phyloP scores from a whole-genome alignment of 1,140 invertebrate species.

The Drosophila sp. region DNA sequence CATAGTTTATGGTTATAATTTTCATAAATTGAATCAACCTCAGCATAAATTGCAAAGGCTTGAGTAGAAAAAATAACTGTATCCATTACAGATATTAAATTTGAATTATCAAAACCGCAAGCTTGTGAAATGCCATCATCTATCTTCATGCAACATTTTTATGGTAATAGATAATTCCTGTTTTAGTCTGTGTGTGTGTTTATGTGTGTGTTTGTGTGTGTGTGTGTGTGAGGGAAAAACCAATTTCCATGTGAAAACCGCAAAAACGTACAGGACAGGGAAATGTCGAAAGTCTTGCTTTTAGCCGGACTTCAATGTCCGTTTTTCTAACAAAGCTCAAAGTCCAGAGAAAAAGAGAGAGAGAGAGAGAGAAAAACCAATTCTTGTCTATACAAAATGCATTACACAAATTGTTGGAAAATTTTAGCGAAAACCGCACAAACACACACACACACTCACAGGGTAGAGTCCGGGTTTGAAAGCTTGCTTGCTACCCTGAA shows the following conservation, averaged over 20 bases:
- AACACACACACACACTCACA: neutral
- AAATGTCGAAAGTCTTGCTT: slow-evolving; percentile 35
- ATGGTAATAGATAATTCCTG: slow-evolving; percentile 7
- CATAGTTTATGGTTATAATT: neutral
- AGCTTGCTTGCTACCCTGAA: neutral
- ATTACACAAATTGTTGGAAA: slow-evolving; percentile 57
- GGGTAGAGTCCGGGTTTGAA: neutral
- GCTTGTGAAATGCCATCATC: slow-evolving; percentile 5
- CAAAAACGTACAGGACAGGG: slow-evolving; percentile 29
- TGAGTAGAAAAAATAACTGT: neutral
- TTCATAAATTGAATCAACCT: neutral
- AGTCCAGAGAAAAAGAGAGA: neutral
- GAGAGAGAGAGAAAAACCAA: slow-evolving; percentile 3
- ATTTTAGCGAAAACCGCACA: slow-evolving; percentile 45
- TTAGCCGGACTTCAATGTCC: slow-evolving; percentile 25
- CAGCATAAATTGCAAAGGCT: neutral
- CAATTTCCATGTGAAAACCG: slow-evolving; percentile 25
- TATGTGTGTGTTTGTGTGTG: neutral
- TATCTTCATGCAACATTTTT: neutral
- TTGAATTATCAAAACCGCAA: slow-evolving; percentile 21
- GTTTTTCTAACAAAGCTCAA: slow-evolving; percentile 7
- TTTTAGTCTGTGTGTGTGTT: neutral
- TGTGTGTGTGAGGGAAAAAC: slow-evolving; percentile 2
- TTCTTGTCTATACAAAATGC: slow-evolving; percentile 41
- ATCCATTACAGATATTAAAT: slow-evolving; percentile 41